Evolutionary conservation across 2,113 vertebrate genomes (phyloP).

Genomic region (Noctilio leporinus): DNA sequence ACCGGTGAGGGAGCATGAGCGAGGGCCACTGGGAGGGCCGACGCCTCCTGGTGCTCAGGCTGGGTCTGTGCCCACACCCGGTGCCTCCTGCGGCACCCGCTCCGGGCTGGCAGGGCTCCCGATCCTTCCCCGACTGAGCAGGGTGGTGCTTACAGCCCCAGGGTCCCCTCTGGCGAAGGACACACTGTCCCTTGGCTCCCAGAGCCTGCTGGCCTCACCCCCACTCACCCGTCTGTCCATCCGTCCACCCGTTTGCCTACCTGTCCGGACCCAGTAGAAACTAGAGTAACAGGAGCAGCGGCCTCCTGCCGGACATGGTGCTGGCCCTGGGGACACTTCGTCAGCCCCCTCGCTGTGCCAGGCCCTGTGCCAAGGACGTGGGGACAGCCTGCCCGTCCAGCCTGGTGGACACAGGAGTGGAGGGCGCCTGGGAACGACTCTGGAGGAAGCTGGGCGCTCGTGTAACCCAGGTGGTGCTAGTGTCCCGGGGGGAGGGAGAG

Average conservation of each 20-base stretch:
- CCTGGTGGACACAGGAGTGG: accelerated
- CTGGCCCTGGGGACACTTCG: neutral
- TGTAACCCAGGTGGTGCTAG: no score
- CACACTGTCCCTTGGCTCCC: accelerated
- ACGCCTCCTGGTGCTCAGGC: no score
- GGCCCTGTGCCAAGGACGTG: neutral
- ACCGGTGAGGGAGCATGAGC: no score
- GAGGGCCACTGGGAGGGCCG: no score
- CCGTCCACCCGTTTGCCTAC: neutral
- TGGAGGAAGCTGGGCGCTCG: no score
- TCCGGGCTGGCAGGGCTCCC: no score
- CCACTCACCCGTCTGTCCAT: neutral
- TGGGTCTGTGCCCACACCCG: no score
- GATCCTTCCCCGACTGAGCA: no score
- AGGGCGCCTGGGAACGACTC: neutral
- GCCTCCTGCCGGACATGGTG: neutral
- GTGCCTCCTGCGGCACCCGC: no score
- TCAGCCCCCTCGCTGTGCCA: neutral
- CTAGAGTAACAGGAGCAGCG: no score
- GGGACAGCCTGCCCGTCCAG: neutral
- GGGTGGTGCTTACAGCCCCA: no score
- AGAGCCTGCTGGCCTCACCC: neutral
- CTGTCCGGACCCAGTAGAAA: accelerated
- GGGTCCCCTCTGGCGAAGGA: neutral
- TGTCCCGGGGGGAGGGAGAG: no score